These are phyloP conservation scores for Dolichoris vasculosae DNA, from an alignment of 1,140 invertebrate genomes.

Conservation along the genomic window DNA sequence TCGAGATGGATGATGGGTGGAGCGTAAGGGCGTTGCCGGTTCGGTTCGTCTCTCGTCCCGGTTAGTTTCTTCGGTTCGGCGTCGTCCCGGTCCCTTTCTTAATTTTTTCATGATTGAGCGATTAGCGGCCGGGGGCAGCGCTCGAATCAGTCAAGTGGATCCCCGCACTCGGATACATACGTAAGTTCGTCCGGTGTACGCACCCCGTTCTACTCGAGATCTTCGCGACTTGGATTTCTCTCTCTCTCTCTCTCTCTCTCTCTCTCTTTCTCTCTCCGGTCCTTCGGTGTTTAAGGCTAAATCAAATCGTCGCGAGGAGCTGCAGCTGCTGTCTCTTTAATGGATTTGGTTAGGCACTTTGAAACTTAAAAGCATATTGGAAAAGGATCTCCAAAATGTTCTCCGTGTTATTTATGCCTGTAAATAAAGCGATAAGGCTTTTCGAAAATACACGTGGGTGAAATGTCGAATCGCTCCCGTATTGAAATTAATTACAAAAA, in stretches of 20 bases:
- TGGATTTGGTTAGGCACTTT: constrained; percentile 40
- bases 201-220: not conserved
- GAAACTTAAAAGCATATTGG: constrained; percentile 44
- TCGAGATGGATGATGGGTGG: constrained; percentile 71
- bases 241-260: too few relatives aligned
- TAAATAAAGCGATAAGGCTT: constrained; percentile 36
- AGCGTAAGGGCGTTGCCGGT: constrained; percentile 66
- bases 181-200: not conserved
- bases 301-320: constrained; percentile 42
- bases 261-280: too few relatives aligned
- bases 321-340: constrained; percentile 49
- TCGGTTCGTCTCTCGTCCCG: constrained; percentile 54
- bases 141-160: constrained; percentile 59
- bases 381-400: constrained; percentile 3
- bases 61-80: not conserved
- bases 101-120: constrained; percentile 68
- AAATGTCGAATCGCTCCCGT: not conserved
- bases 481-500: constrained; percentile 25
- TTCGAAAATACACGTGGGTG: constrained; percentile 11
- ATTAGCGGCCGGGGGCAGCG: constrained; percentile 63
- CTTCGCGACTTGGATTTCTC: not conserved
- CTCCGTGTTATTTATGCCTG: constrained; percentile 22
- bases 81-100: constrained; percentile 54
- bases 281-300: constrained; percentile 30
- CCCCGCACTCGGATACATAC: not conserved